Base-by-base conservation (phyloP, 64 coral and sea anemone species). In the Astreopora myriophthalma region DNA sequence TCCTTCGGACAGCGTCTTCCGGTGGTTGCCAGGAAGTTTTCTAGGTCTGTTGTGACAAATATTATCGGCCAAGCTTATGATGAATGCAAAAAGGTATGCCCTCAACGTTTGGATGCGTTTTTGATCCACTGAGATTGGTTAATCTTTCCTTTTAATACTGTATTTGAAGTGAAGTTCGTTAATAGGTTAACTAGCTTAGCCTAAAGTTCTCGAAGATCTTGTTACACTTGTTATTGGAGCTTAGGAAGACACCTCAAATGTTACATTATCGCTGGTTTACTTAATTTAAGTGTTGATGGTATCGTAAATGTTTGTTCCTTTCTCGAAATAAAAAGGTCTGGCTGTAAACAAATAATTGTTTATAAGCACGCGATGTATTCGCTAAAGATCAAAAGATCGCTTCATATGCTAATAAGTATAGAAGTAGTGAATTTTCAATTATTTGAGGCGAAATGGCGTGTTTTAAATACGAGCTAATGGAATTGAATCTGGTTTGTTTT, bases 11-110 rank as follows among this genome's bases (percentile, higher is more conserved):
- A 20, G 79, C 79, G 79, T 82, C 79, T 24, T 20, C 20, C 20
- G 8, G 5, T 82, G 19, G 79, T 82, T 82, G 79, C 52, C 32
- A 62, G 6, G 79, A 82, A 63, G 79, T 9, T 62, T 64, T 14
- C 1, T 82, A 22, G 51, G 22, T 61, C 17, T 3, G 9, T 31
- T 34, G 10, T 62, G 16, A 19, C 1, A 75, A 80, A 60, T 73
- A 73, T 58, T 28, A 17, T 17, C 12, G 0, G 60, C 32, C 22
- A 38, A 5, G 48, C 28, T 82, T 25, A 24, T 36, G 6, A 63
- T 37, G 79, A 63, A 23, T 64, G 33, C 20, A 22, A 10, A 22
- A 60, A 63, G 34, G 34, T 26, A 6, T 36, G 55, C 0, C 20
- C 19, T 27, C 38, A 2, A 0, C 8, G 19, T 64, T 35, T 38